Percentiles rank a stretch among this genome's conserved stretches.
Evolutionary conservation across 2,888 invertebrate species (phyloP).

Genomic region (Odontothrips loti): DNA sequence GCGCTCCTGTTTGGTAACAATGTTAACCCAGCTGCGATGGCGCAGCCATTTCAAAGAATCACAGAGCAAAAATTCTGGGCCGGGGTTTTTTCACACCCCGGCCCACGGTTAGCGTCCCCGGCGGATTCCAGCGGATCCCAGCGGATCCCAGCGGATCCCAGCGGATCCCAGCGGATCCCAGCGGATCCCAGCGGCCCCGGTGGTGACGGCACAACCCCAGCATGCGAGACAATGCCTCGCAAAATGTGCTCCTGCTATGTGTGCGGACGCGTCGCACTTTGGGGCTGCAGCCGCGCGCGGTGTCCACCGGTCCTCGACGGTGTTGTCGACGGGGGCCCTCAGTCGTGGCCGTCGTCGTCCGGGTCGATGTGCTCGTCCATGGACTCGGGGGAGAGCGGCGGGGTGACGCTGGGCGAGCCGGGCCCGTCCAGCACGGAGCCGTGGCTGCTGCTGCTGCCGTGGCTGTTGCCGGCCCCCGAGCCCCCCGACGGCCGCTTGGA

Average conservation of each 20-base stretch:
- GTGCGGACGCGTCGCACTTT: too few relatives aligned
- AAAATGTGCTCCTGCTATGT: too few relatives aligned
- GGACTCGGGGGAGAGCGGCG: constrained; percentile 17
- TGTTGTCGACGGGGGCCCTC: neutral
- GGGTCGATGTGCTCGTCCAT: constrained; percentile 25
- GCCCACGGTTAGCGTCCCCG: neutral
- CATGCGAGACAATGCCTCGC: too few relatives aligned
- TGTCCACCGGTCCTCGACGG: neutral
- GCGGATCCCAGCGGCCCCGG: too few relatives aligned
- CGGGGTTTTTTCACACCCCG: neutral
- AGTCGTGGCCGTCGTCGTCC: constrained; percentile 9
- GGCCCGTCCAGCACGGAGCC: neutral
- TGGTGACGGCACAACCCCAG: too few relatives aligned
- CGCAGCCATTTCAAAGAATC: neutral
- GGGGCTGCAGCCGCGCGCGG: too few relatives aligned
- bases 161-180: too few relatives aligned
- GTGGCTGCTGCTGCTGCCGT: neutral
- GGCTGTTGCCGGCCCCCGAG: neutral
- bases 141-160: too few relatives aligned
- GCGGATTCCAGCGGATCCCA: too few relatives aligned
- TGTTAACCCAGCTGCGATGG: neutral
- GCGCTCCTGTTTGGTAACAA: constrained; percentile 8
- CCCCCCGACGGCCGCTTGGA: neutral
- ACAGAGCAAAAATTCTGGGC: neutral
- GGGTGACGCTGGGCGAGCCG: neutral